Evolutionary conservation across 64 coral and sea anemone species (phyloP).

Genomic region (Platygyra sinensis): DNA sequence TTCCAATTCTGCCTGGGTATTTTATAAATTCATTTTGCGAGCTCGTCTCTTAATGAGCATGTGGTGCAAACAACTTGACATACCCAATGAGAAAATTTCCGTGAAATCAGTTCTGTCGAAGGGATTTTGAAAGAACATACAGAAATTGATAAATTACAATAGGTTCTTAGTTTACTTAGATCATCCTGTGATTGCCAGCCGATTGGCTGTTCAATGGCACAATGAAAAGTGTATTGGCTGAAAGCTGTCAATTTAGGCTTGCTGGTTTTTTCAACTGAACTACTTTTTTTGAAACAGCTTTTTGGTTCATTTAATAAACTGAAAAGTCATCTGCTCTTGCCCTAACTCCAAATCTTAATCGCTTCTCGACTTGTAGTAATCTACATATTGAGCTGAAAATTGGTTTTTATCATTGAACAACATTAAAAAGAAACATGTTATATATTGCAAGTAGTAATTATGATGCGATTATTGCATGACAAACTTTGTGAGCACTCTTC

Average conservation of each 20-base stretch:
- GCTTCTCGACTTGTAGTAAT: neutral
- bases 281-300: too few relatives aligned
- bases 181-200: too few relatives aligned
- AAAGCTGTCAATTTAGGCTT: too few relatives aligned
- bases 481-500: neutral
- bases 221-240: neutral
- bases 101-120: neutral
- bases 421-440: neutral
- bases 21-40: neutral
- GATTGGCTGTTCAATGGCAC: too few relatives aligned
- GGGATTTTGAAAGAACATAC: neutral
- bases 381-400: neutral
- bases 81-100: neutral
- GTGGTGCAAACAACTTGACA: neutral
- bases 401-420: neutral
- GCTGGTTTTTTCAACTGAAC: too few relatives aligned
- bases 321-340: neutral
- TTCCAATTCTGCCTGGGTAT: neutral
- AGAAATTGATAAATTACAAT: neutral
- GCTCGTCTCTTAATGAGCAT: neutral
- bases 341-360: neutral
- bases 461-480: neutral
- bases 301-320: too few relatives aligned
- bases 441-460: neutral
- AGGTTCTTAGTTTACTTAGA: too few relatives aligned